Evolutionary conservation across 53 echinoderm and acorn worm genomes (phyloP), one percentile per base, ranked within the genome.

Genomic region (Astropecten irregularis): DNA sequence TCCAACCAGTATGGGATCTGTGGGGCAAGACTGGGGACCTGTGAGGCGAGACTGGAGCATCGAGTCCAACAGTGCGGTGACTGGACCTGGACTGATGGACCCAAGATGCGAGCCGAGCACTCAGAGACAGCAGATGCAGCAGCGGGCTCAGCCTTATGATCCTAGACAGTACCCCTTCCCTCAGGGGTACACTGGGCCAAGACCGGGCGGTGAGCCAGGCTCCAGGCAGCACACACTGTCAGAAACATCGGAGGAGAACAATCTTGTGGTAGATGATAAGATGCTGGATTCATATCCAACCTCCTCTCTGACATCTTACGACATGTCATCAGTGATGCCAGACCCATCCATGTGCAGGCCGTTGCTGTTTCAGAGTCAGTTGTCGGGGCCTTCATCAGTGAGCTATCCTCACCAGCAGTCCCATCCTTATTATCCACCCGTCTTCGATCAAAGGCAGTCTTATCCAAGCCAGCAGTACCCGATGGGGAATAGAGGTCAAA

Each of bases 231-330:
- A 79, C 31, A 42, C 21, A 6, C 47, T 33, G 26, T 76, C 76
- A 2, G 47, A 46, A 8, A 79, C 79, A 18, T 79, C 79, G 0
- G 79, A 79, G 14, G 79, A 79, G n/a, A 79, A 79, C 49, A 79
- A 79, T 37, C 14, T 76, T 37, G 18, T n/a, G 4, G 14, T 4
- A 10, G 76, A 76, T 22, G 68, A 68, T 13, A 68, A 68, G 68
- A 33, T 64, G 64, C 40, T 68, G 8, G 44, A 42, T 28, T 46
- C 42, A 2, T 76, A 39, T 5, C 27, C 39, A 11, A 22, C 36
- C 4, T 61, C 63, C 10, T 76, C 76, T 9, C 15, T 76, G 58
- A 76, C 59, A 40, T 76, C 76, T 0, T 61, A 48, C 23, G 79
- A 79, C 62, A n/a, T 34, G 20, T 36, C 52, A 9, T 48, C 79